Base-by-base conservation (phyloP, 1,140 invertebrate genomes). In the Aphelenchoides avenae region DNA sequence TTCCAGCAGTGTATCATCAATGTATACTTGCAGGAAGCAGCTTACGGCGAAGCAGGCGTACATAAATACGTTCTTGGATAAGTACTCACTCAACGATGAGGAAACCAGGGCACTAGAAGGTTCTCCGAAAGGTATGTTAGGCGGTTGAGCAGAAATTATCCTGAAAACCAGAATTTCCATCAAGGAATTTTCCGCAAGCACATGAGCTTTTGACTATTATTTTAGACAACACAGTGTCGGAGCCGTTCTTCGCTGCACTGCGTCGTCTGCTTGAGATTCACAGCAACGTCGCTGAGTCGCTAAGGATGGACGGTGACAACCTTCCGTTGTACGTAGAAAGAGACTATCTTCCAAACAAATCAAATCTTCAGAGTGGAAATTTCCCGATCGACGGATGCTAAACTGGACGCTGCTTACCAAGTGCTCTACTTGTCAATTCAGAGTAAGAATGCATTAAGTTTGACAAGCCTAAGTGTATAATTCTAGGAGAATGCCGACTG, bases 401-500 rank as follows among this genome's bases (percentile, higher is more conserved):
- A 66, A 53, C 37, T 67, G 1, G 57, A 70, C n/a, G 39, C 52
- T 0, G 66, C 73, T 7, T 73, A 59, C 48, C 50, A 66, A 15
- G 54, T 52, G 20, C 52, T 73, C 18, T 75, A 56, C 50, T 30
- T 47, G 2, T 70, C 55, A 13, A 65, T 71, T 47, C 68, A 72
- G 57, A 44, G 67, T 70, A 31, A 11, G 46, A 5, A 57, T 58
- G 29, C 18, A 3, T 60, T 3, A 43, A 63, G 43, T 44, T 2
- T 13, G n/a, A 26, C 30, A 26, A 44, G 2, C 18, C 30, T 44
- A 26, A 33, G 5, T n/a, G 5, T 41, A 29, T 15, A 27, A 52
- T 54, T 30, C 24, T n/a, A 71, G 69, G 74, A 18, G 71, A 73
- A 64, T 73, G 71, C 36, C 71, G 71, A 13, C 36, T 76, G 18